These are phyloP conservation scores for Paralichthys olivaceus DNA, from an alignment of 2,113 vertebrate genomes.

Conservation along the genomic window DNA sequence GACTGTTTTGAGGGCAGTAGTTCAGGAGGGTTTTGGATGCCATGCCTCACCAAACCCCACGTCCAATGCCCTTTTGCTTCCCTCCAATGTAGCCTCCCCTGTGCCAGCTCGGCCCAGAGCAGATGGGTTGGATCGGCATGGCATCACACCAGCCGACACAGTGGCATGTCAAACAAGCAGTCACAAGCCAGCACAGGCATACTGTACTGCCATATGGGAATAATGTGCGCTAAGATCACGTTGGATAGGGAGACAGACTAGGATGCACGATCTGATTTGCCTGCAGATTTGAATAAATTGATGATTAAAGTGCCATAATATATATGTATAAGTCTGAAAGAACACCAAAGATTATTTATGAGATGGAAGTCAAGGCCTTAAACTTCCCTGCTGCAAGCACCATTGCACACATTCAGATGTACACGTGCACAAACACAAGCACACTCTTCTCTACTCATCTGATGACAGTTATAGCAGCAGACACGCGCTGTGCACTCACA, in stretches of 20 bases:
- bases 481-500: neutral
- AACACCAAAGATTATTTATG: neutral
- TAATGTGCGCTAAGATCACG: conserved; percentile 36
- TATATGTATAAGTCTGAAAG: conserved; percentile 2
- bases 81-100: conserved; percentile 24
- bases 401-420: neutral
- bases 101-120: conserved; percentile 58
- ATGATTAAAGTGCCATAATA: conserved; percentile 2
- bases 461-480: conserved; percentile 13
- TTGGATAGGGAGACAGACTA: conserved; percentile 27
- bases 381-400: neutral
- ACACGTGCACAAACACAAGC: neutral
- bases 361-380: neutral
- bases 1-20: conserved; percentile 25
- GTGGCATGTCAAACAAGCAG: conserved; percentile 70
- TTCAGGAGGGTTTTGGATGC: conserved; percentile 44
- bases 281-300: conserved; percentile 39
- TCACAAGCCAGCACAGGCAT: conserved; percentile 39
- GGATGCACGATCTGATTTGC: conserved; percentile 19
- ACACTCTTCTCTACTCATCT: neutral
- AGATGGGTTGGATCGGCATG: conserved; percentile 77
- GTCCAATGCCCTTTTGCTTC: conserved; percentile 44
- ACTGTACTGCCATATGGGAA: conserved; percentile 59
- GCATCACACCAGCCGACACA: conserved; percentile 69
- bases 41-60: conserved; percentile 34